Evolutionary conservation across 92 coral and sea anemone genomes (phyloP).

Genomic region (Epizoanthus scotinus): DNA sequence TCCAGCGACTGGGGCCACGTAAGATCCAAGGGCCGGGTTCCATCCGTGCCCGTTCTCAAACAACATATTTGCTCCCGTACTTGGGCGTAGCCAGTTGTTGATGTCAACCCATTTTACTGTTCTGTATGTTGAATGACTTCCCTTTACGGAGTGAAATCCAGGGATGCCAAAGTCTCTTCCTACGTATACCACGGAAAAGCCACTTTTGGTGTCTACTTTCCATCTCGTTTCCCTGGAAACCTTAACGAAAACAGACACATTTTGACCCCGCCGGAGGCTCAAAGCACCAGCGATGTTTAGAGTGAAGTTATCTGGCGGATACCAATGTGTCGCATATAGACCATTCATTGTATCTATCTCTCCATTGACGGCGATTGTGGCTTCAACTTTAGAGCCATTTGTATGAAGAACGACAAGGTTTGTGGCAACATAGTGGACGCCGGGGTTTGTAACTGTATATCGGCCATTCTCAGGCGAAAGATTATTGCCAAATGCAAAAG

Average conservation of each 20-base stretch:
- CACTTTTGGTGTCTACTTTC: constrained; percentile 46
- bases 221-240: constrained; percentile 12
- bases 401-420: constrained; percentile 41
- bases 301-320: constrained; percentile 55
- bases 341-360: constrained; percentile 38
- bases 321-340: constrained; percentile 36
- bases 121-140: constrained; percentile 22
- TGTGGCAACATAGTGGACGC: constrained; percentile 61
- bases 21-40: constrained; percentile 50
- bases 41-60: constrained; percentile 56
- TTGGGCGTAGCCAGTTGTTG: constrained; percentile 45
- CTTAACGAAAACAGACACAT: constrained; percentile 49
- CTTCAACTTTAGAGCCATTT: constrained; percentile 26
- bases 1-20: constrained; percentile 49
- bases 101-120: constrained; percentile 52
- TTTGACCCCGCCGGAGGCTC: constrained; percentile 49
- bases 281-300: constrained; percentile 60
- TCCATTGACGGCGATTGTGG: constrained; percentile 50
- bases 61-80: neutral
- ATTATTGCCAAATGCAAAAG: constrained; percentile 47
- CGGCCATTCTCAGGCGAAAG: constrained; percentile 25
- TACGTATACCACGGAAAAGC: constrained; percentile 56
- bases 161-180: constrained; percentile 58
- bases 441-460: constrained; percentile 40
- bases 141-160: constrained; percentile 51